Conservation (phyloP, 2,797 vertebrate genomes). For the Silurus lanzhouensis region DNA sequence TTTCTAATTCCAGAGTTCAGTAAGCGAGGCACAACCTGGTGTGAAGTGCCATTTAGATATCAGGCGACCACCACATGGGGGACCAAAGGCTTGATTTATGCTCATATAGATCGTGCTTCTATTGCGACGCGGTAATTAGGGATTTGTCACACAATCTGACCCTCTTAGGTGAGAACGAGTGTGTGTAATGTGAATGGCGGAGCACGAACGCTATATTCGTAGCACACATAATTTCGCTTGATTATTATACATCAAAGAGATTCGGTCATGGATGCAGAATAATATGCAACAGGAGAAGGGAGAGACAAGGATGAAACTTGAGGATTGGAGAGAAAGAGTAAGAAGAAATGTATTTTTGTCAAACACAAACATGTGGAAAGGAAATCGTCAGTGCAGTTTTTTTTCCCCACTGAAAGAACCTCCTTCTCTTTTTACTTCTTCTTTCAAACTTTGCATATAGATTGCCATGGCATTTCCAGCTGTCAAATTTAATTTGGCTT, state of each 20-base stretch:
- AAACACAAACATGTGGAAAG: conserved; percentile 77
- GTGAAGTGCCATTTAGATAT: conserved; percentile 76
- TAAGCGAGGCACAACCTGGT: conserved; percentile 80
- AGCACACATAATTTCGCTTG: conserved; percentile 92
- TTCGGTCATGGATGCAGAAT: conserved; percentile 85
- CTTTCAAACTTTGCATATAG: conserved; percentile 92
- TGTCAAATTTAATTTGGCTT: conserved; percentile 99
- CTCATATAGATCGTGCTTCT: conserved; percentile 94
- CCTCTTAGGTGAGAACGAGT: conserved; percentile 98
- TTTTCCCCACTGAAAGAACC: conserved; percentile 60
- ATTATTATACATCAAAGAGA: conserved; percentile 99
- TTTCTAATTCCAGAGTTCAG: conserved; percentile 94
- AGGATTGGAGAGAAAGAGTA: conserved; percentile 14
- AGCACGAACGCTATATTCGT: conserved; percentile 76
- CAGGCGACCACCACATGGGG: conserved; percentile 82
- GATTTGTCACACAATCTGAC: conserved; percentile 99
- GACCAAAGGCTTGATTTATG: conserved; percentile 83
- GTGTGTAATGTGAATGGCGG: conserved; percentile 93
- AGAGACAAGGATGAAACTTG: conserved; percentile 54
- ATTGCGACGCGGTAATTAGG: conserved; percentile 92
- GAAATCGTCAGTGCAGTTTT: conserved; percentile 57
- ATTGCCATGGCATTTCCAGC: conserved; percentile 95
- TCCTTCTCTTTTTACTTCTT: conserved; percentile 28
- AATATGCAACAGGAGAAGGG: conserved; percentile 78
- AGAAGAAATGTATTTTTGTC: conserved; percentile 53